Evolutionary conservation across 2,888 invertebrate genomes (phyloP).

Genomic region (Troides aeacus): DNA sequence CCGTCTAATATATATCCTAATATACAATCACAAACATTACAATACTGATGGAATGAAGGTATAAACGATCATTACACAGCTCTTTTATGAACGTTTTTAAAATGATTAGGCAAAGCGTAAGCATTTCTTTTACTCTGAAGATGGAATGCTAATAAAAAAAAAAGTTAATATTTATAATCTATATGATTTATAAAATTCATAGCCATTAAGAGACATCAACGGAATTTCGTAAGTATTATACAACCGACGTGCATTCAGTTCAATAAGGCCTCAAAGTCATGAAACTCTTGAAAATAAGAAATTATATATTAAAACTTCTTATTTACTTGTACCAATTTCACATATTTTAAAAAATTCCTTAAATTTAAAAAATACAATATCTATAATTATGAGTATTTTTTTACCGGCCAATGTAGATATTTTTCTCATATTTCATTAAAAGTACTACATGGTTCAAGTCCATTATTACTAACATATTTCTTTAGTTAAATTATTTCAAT

Average conservation of each 20-base stretch:
- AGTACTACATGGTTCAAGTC: neutral
- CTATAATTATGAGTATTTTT: constrained; percentile 5
- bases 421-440: neutral
- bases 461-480: neutral
- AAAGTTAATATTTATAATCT: no score
- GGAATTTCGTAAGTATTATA: neutral
- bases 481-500: neutral
- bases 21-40: constrained; percentile 12
- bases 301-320: neutral
- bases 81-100: constrained; percentile 2
- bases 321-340: constrained; percentile 2
- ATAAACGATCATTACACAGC: constrained; percentile 23
- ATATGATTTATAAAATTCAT: neutral
- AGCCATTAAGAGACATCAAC: neutral
- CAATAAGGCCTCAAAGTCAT: neutral
- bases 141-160: constrained; percentile 35
- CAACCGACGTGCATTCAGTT: neutral
- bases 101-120: constrained; percentile 19
- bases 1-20: neutral
- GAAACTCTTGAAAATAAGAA: neutral
- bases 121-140: constrained; percentile 3
- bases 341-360: neutral
- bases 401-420: neutral
- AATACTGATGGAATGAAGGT: constrained; percentile 25
- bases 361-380: constrained; percentile 11